Evolutionary conservation across 2,113 vertebrate genomes (phyloP), one percentile per base, ranked within the genome.

Genomic region (Lepus americanus): DNA sequence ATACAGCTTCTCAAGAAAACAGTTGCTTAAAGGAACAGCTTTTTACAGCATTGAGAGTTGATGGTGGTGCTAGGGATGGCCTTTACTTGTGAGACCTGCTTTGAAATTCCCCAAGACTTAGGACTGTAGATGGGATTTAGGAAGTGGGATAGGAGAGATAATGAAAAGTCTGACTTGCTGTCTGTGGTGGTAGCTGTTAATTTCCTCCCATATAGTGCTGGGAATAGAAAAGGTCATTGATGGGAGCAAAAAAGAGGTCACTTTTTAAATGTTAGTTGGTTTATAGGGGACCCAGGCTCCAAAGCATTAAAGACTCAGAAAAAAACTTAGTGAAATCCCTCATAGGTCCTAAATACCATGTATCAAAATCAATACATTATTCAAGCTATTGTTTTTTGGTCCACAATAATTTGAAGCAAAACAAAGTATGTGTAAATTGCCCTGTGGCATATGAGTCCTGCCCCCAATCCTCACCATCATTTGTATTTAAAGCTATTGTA

Each of bases 391-490:
- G 80, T 64, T 74, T 94, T 93, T 87, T 44, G 63, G 33, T 76
- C 20, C 22, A 92, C 9, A 92, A 73, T 88, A 96, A 93, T 82
- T 93, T 79, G 93, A 89, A 96, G 59, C 73, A 90, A 95, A 94
- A 55, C 66, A 74, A 87, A 92, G 74, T 84, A 78, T 49, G 36
- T 78, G 7, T 81, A 87, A 92, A 90, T 93, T 92, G 78, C 78
- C 84, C 78, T 79, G 87, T 86, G 84, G 39, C 59, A 81, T 29
- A 84, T 83, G 93, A 95, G 97, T 83, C 53, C 66, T 67, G 61
- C 33, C 63, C 66, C 94, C 93, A 29, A 77, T 63, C 51, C 25
- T 70, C 31, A 76, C 63, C 61, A 78, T 27, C 29, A 36, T 87
- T 95, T 91, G 73, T 39, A 90, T 91, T 95, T 86, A 92, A 90